phyloP scores from a whole-genome alignment of 2,797 vertebrate species.

The Lutjanus campechanus region DNA sequence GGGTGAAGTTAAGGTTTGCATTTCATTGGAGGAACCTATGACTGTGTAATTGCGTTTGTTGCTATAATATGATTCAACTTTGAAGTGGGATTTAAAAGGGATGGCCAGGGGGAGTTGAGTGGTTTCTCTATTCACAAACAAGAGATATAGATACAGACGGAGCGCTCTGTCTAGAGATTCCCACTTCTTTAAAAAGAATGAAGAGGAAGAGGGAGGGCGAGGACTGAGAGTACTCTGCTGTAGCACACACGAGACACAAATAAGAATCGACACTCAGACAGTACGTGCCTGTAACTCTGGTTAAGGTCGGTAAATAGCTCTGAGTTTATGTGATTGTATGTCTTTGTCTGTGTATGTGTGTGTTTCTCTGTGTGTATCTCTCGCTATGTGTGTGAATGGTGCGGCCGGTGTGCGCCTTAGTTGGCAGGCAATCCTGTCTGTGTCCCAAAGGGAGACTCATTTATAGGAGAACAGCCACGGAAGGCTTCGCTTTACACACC shows the following conservation, averaged over 20 bases:
- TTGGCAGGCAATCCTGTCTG: conserved; percentile 59
- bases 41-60: conserved; percentile 63
- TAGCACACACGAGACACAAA: conserved; percentile 43
- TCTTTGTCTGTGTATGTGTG: conserved; percentile 29
- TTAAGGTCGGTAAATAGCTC: conserved; percentile 50
- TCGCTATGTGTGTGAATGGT: conserved; percentile 1
- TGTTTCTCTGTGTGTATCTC: conserved; percentile 11
- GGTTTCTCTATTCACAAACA: conserved; percentile 54
- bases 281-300: conserved; percentile 54
- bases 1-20: conserved; percentile 62
- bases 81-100: conserved; percentile 68
- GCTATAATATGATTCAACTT: conserved; percentile 64
- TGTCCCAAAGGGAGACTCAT: conserved; percentile 71
- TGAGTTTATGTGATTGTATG: conserved; percentile 44
- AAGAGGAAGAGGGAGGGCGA: conserved; percentile 12
- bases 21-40: conserved; percentile 44
- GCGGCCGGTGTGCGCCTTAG: conserved; percentile 28
- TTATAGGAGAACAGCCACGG: conserved; percentile 64
- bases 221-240: conserved; percentile 34
- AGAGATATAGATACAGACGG: conserved; percentile 49
- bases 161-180: conserved; percentile 48
- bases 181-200: conserved; percentile 39
- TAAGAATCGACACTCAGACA: conserved; percentile 56
- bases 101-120: conserved; percentile 49
- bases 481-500: conserved; percentile 57